Conservation (phyloP, 2,888 invertebrate genomes). For the Sinelater perroti region DNA sequence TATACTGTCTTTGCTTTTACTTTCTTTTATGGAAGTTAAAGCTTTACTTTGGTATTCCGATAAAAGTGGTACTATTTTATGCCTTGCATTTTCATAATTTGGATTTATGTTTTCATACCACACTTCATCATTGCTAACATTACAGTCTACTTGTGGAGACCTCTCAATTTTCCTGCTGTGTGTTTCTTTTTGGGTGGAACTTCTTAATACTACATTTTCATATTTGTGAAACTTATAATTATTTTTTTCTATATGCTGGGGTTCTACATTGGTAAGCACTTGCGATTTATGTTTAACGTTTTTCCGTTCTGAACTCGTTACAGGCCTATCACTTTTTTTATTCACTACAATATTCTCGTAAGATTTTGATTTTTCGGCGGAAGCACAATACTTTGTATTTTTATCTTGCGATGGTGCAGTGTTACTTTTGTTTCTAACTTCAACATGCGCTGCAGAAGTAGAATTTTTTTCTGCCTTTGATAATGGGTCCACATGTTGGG, state of each 20-base stretch:
- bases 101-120: conserved; percentile 32
- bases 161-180: conserved; percentile 30
- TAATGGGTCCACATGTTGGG: conserved; percentile 33
- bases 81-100: conserved; percentile 29
- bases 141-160: conserved; percentile 29
- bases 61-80: conserved; percentile 36
- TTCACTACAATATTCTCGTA: conserved; percentile 32
- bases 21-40: conserved; percentile 21
- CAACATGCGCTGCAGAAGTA: not conserved
- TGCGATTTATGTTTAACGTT: conserved; percentile 27
- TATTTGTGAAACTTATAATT: conserved; percentile 40
- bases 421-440: conserved; percentile 13
- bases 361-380: conserved; percentile 33
- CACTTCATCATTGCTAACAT: conserved; percentile 15
- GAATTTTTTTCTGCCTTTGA: conserved; percentile 20
- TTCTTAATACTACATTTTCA: conserved; percentile 37
- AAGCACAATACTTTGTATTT: conserved; percentile 23
- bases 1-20: conserved; percentile 27
- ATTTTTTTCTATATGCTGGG: conserved; percentile 37
- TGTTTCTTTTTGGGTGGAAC: conserved; percentile 28
- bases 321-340: conserved; percentile 33
- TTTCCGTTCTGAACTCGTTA: conserved; percentile 31
- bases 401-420: conserved; percentile 14
- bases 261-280: conserved; percentile 18
- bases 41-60: conserved; percentile 34